Percentiles rank a stretch among this genome's conserved stretches.
Evolutionary conservation across 2,888 invertebrate species (phyloP).

Genomic region (Nephrotoma guestfalica): DNA sequence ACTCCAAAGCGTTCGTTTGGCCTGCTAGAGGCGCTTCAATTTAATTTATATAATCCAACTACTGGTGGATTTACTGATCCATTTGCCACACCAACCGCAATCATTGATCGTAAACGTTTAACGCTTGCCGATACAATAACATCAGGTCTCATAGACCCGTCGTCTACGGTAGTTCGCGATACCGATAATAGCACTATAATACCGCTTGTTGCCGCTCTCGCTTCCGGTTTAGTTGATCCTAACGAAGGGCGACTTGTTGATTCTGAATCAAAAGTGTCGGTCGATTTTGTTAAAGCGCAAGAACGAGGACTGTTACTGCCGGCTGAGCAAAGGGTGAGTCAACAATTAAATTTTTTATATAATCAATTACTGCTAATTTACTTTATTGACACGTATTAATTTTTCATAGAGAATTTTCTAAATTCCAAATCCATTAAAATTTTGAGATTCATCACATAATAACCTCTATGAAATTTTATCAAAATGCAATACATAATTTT

Average conservation of each 20-base stretch:
- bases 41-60: conserved; percentile 70
- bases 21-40: conserved; percentile 64
- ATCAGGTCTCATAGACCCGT: conserved; percentile 65
- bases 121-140: conserved; percentile 63
- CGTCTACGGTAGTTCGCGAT: conserved; percentile 74
- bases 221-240: conserved; percentile 57
- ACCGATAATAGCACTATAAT: conserved; percentile 59
- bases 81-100: conserved; percentile 43
- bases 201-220: conserved; percentile 62
- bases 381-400: not conserved
- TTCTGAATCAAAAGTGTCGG: conserved; percentile 28
- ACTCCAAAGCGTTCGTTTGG: conserved; percentile 67
- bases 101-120: conserved; percentile 56
- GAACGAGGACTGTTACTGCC: conserved; percentile 78
- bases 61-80: conserved; percentile 72
- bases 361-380: conserved; percentile 14
- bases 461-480: conserved; percentile 2
- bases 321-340: conserved; percentile 87
- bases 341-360: conserved; percentile 12
- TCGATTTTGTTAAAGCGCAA: conserved; percentile 72
- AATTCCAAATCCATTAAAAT: not conserved
- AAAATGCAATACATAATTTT: not conserved
- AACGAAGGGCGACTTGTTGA: conserved; percentile 54
- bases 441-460: not conserved
- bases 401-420: conserved; percentile 3